Percentiles rank a stretch among this genome's conserved stretches.
Evolutionary conservation across 2,888 invertebrate genomes (phyloP).

Genomic region (Selenia dentaria): DNA sequence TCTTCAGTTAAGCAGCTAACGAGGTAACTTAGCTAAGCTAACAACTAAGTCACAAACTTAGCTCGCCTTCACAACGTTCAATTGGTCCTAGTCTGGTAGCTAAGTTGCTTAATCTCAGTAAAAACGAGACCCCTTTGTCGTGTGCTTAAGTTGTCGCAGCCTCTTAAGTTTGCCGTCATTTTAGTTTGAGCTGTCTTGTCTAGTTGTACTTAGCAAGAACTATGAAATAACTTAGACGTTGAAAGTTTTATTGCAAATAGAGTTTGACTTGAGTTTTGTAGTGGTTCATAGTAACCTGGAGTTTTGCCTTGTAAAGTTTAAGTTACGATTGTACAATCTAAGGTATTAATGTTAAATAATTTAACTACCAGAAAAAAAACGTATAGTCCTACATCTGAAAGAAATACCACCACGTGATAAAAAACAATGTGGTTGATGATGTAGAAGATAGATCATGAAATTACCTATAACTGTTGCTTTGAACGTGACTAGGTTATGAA

Average conservation of each 20-base stretch:
- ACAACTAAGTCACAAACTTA: constrained; percentile 19
- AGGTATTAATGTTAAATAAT: too few species aligned
- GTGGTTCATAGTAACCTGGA: too few species aligned
- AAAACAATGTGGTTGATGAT: too few species aligned
- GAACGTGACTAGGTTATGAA: too few species aligned
- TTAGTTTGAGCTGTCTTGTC: background rate
- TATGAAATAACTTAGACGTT: background rate
- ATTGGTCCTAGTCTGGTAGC: background rate
- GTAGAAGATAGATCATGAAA: too few species aligned
- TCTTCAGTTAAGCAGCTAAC: constrained; percentile 12
- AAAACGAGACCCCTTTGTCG: constrained; percentile 13
- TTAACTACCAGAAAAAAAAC: too few species aligned
- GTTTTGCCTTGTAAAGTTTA: too few species aligned
- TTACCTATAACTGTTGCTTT: too few species aligned
- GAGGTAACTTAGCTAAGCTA: constrained; percentile 19
- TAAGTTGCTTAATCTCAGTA: constrained; percentile 7
- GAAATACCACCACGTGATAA: too few species aligned
- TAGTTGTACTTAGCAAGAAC: background rate
- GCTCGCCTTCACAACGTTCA: constrained; percentile 3
- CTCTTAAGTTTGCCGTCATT: constrained; percentile 1
- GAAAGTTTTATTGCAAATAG: background rate
- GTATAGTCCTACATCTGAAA: too few species aligned
- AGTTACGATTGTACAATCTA: too few species aligned
- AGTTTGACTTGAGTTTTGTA: too few species aligned
- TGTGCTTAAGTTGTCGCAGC: constrained; percentile 1